Evolutionary conservation across 37 sponge, comb jelly and placozoan species (phyloP).

Genomic region (Cliona cf. orientalis): DNA sequence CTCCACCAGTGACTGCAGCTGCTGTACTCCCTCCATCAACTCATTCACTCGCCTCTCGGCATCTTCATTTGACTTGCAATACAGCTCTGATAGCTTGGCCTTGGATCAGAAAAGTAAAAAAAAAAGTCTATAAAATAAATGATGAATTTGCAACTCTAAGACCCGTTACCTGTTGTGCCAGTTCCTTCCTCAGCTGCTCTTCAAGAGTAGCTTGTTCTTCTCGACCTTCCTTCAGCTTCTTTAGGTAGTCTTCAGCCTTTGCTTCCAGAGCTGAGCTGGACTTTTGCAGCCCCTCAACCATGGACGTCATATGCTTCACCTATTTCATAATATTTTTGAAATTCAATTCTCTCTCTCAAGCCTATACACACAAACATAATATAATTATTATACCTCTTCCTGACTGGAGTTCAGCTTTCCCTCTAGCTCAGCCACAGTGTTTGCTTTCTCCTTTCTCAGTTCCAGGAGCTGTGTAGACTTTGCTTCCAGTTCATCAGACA

Average conservation of each 20-base stretch:
- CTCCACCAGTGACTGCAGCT: slow-evolving; percentile 54
- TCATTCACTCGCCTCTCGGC: slow-evolving; percentile 50
- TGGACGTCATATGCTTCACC: slow-evolving; percentile 28
- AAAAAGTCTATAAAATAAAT: too few species aligned
- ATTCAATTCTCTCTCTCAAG: too few species aligned
- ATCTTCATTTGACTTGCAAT: slow-evolving; percentile 47
- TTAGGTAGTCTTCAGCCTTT: slow-evolving; percentile 30
- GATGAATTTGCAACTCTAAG: too few species aligned
- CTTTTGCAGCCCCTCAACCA: slow-evolving; percentile 3
- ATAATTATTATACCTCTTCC: slow-evolving; percentile 23
- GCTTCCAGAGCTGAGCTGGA: slow-evolving; percentile 27
- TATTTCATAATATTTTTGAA: background rate
- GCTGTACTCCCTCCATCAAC: slow-evolving; percentile 49
- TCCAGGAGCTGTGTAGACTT: slow-evolving; percentile 46
- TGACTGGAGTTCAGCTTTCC: slow-evolving; percentile 23
- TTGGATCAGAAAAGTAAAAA: slow-evolving; percentile 9
- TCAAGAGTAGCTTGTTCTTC: slow-evolving; percentile 59
- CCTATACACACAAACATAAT: background rate
- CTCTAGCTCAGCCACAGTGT: slow-evolving; percentile 34
- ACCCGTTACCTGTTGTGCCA: slow-evolving; percentile 57
- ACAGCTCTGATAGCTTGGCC: slow-evolving; percentile 64
- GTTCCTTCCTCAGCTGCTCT: slow-evolving; percentile 73
- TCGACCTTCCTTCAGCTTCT: slow-evolving; percentile 20
- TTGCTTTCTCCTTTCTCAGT: slow-evolving; percentile 42
- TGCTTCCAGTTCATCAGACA: slow-evolving; percentile 49